Evolutionary conservation across 92 coral and sea anemone species (phyloP), one percentile per base, ranked within the genome.

Genomic region (Chrysogorgia sp.): DNA sequence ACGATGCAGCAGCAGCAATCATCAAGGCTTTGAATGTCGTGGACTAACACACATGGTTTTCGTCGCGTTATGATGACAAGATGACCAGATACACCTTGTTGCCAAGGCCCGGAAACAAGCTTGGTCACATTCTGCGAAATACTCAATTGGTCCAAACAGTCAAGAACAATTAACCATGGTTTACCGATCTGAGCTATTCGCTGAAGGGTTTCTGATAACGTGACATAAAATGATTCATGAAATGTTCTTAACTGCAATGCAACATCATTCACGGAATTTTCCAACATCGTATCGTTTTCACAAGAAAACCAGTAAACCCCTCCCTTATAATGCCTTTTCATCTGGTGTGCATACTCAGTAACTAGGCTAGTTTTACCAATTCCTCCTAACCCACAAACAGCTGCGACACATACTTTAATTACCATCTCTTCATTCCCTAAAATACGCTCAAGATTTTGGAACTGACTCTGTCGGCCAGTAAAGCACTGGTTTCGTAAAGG

Each of bases 281-380:
- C 81, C 69, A 92, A 92, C 13, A 40, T 69, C 14, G 71, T n/a
- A 14, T 81, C 67, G 34, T 76, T 75, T 80, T 92, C 96, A 31
- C 97, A 96, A 2, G 96, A 90, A 70, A 92, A 76, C 96, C 97
- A 92, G 74, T 86, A 90, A 45, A 88, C 93, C 8, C 96, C 97
- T 14, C 88, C 97, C 1, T 47, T 72, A 77, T 90, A 92, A 33
- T 56, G 32, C 1, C 88, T 74, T 75, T 85, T 79, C 40, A 76
- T 23, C 30, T 57, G 85, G 82, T 90, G 82, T 9, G 86, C 89
- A 57, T 88, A 83, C 67, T 92, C 97, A 6, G 89, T 81, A 13
- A 85, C 92, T 19, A 92, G 92, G 10, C 92, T 87, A 3, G 97
- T 90, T 71, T 92, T 92, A 0, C 97, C 97, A 1, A 85, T 85